These are phyloP conservation scores for western clawed frog (Xenopus tropicalis) DNA, from an alignment of 2,113 vertebrate species.

Conservation along the genomic window DNA sequence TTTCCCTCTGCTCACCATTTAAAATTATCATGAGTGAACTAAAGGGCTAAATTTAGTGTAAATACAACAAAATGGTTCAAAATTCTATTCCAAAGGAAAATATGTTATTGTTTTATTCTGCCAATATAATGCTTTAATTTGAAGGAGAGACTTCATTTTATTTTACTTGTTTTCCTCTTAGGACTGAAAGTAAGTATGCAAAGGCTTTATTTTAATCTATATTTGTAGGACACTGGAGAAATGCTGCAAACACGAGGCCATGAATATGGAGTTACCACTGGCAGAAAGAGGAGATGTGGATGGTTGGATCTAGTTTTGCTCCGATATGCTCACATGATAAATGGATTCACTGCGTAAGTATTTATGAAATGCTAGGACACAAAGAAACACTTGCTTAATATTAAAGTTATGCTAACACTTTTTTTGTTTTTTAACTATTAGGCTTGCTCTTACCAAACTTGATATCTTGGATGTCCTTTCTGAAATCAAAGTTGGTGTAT, in stretches of 20 bases:
- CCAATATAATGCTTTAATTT: no score
- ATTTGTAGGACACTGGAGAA: conserved; percentile 78
- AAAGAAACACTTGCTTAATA: not conserved
- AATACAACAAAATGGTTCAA: no score
- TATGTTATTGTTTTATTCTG: no score
- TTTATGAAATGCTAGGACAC: not conserved
- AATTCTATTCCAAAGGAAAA: no score
- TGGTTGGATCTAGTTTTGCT: conserved; percentile 94
- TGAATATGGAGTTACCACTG: conserved; percentile 93
- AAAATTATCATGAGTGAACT: no score
- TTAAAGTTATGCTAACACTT: not conserved
- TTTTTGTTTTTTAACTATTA: conserved; percentile 51
- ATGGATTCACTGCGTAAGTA: conserved; percentile 96
- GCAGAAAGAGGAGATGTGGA: conserved; percentile 92
- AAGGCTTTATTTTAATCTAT: no score
- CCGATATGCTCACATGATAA: conserved; percentile 97
- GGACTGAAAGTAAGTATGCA: no score
- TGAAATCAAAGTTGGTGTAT: conserved; percentile 91
- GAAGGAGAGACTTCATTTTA: no score
- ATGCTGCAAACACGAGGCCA: conserved; percentile 85
- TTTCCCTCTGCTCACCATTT: no score
- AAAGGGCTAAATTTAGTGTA: no score
- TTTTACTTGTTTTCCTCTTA: no score
- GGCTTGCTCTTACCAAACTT: conserved; percentile 94
- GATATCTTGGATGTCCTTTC: conserved; percentile 91